Conservation (phyloP, 1,140 invertebrate genomes). For the Hyposmocoma kahamanoa region DNA sequence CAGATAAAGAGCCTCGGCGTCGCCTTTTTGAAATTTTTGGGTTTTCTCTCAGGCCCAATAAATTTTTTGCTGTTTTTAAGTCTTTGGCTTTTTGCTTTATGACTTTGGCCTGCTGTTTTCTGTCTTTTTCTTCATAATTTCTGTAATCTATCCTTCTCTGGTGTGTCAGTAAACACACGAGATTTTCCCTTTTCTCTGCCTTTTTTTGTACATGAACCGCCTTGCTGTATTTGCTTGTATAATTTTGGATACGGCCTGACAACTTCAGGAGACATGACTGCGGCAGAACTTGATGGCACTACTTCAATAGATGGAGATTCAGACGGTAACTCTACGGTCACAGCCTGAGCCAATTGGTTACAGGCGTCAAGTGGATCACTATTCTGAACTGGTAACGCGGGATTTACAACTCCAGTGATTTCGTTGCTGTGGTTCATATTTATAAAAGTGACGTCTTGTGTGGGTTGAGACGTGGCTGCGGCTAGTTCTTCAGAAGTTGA, state of each 20-base stretch:
- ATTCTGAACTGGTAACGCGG: not conserved
- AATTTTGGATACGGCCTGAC: slow-evolving; percentile 10
- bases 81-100: slow-evolving; percentile 24
- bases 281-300: not conserved
- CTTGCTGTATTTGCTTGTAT: not conserved
- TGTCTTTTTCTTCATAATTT: slow-evolving; percentile 22
- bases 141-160: slow-evolving; percentile 23
- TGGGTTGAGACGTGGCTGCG: too few relatives aligned
- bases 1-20: too few relatives aligned
- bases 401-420: not conserved
- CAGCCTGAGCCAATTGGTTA: not conserved
- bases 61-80: slow-evolving; percentile 23
- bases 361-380: not conserved
- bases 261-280: not conserved
- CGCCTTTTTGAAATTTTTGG: too few relatives aligned
- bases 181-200: slow-evolving; percentile 9
- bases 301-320: not conserved
- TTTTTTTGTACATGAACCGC: too few relatives aligned
- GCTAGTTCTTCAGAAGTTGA: not conserved
- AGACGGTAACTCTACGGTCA: not conserved
- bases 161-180: slow-evolving; percentile 14
- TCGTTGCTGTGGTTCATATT: not conserved
- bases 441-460: not conserved
- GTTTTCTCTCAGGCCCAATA: too few relatives aligned
- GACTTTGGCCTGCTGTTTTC: slow-evolving; percentile 20